These are phyloP conservation scores for Upupa epops DNA, from an alignment of 2,113 vertebrate species.

Conservation along the genomic window DNA sequence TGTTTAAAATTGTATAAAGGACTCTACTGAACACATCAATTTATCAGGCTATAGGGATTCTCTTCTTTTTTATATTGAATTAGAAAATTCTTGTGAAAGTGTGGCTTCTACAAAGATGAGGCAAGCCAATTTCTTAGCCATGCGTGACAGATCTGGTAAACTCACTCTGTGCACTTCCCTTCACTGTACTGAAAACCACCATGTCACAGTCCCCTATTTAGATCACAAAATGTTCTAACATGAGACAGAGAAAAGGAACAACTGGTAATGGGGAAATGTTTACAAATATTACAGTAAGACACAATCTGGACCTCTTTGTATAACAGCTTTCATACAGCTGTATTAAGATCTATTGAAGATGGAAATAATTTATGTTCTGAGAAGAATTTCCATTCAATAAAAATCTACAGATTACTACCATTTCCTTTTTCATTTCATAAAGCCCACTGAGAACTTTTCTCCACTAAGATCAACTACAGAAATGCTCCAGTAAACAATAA, in stretches of 20 bases:
- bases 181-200: slow-evolving; percentile 59
- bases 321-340: background rate
- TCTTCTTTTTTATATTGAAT: background rate
- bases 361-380: background rate
- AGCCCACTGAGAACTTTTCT: background rate
- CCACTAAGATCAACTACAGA: background rate
- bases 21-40: background rate
- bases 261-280: slow-evolving; percentile 29
- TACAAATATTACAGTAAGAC: slow-evolving; percentile 60
- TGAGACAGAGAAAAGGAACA: slow-evolving; percentile 53
- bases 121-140: background rate
- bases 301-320: background rate
- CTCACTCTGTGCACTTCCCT: slow-evolving; percentile 50
- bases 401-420: slow-evolving; percentile 13
- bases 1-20: background rate
- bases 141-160: background rate
- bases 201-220: slow-evolving; percentile 25
- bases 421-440: slow-evolving; percentile 13
- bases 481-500: background rate
- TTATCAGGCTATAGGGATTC: background rate
- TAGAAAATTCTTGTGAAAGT: background rate
- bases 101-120: background rate
- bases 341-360: background rate
- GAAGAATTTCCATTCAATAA: background rate
- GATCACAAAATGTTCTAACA: slow-evolving; percentile 37